Evolutionary conservation across 2,113 vertebrate genomes (phyloP).

Genomic region (Laticauda colubrina): DNA sequence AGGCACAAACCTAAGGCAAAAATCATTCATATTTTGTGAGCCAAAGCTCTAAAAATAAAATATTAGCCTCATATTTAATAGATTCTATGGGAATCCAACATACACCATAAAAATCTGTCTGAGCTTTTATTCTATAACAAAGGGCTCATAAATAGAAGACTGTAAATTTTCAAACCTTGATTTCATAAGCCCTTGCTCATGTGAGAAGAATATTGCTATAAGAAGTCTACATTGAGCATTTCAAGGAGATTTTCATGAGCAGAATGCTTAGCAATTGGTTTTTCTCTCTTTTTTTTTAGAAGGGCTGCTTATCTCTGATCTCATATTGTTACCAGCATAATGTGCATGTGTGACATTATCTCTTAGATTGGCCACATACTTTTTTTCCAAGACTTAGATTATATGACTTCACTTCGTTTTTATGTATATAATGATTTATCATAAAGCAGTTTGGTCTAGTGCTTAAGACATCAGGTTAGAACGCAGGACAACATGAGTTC

Average conservation of each 20-base stretch:
- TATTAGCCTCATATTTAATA: neutral
- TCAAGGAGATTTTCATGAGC: neutral
- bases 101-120: neutral
- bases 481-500: neutral
- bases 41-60: neutral
- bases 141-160: neutral
- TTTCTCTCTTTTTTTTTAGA: too few species aligned
- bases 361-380: neutral
- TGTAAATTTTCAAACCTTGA: neutral
- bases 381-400: neutral
- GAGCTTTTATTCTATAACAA: neutral
- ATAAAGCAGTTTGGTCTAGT: neutral
- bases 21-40: constrained; percentile 11
- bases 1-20: constrained; percentile 84
- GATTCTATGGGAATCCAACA: neutral
- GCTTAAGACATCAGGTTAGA: neutral
- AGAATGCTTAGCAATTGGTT: neutral
- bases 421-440: neutral
- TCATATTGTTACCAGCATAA: neutral
- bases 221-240: neutral
- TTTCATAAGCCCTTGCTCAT: neutral
- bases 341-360: neutral
- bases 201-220: too few species aligned
- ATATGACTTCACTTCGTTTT: neutral
- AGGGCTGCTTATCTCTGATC: neutral